Conservation (phyloP, 2,113 vertebrate species). For the Ia io region DNA sequence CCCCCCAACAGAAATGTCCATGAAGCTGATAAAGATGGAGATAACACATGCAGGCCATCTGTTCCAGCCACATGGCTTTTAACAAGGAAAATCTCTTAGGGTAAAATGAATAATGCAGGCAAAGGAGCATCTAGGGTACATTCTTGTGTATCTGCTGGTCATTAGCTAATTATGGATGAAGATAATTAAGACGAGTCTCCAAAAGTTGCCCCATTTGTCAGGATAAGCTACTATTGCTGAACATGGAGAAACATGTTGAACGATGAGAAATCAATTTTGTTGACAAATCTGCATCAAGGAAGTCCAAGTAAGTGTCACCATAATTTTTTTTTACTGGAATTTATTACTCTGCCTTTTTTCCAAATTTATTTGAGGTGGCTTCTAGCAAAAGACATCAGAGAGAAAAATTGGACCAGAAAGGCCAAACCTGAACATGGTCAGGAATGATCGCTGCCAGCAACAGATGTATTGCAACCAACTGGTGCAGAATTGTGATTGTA, state of each 20-base stretch:
- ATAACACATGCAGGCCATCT: conserved; percentile 62
- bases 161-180: conserved; percentile 61
- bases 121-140: conserved; percentile 38
- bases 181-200: conserved; percentile 56
- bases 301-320: not conserved
- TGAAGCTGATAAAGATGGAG: conserved; percentile 50
- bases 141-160: conserved; percentile 55
- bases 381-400: not conserved
- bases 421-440: not conserved
- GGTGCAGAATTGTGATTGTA: not conserved
- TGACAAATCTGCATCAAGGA: conserved; percentile 12
- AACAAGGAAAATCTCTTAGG: conserved; percentile 59
- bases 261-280: not conserved
- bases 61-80: conserved; percentile 63
- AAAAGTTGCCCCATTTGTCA: conserved; percentile 20
- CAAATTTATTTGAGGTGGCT: not conserved
- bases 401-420: conserved; percentile 10
- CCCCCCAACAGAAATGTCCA: conserved; percentile 44
- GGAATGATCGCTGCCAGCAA: not conserved
- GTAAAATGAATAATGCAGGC: conserved; percentile 51
- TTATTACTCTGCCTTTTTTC: not conserved
- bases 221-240: conserved; percentile 10
- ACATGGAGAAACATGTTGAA: not conserved
- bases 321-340: conserved; percentile 8
- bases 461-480: not conserved